These are phyloP conservation scores for Pomatostomus ruficeps DNA, from an alignment of 2,113 vertebrate genomes.

Conservation along the genomic window DNA sequence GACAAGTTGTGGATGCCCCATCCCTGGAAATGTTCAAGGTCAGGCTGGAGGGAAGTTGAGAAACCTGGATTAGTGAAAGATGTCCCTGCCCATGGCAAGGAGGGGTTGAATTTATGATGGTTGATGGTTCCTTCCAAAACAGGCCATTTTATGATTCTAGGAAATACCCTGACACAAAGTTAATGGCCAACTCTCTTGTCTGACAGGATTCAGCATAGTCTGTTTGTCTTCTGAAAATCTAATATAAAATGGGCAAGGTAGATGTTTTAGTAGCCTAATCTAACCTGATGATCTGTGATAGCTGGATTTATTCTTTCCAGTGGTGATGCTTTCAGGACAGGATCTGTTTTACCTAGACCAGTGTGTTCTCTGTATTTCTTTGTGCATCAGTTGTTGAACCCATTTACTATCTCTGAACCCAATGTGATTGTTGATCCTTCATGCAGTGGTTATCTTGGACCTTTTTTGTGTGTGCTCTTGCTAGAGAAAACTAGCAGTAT, in stretches of 20 bases:
- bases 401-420: neutral
- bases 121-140: neutral
- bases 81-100: accelerated
- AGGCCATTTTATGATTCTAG: neutral
- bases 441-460: accelerated
- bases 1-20: neutral
- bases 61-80: neutral
- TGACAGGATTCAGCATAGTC: neutral
- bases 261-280: neutral
- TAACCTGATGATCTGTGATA: neutral
- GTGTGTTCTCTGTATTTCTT: neutral
- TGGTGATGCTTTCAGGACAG: neutral
- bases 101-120: neutral
- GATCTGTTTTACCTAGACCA: neutral
- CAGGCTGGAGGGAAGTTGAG: neutral
- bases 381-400: neutral
- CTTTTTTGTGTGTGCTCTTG: neutral
- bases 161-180: neutral
- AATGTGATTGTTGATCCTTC: neutral
- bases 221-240: neutral
- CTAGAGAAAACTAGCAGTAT: neutral
- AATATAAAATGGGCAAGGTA: neutral
- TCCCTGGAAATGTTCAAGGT: neutral
- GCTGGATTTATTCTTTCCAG: neutral
- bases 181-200: neutral